These are phyloP conservation scores for Crioceris asparagi DNA, from an alignment of 2,888 invertebrate species.

Conservation along the genomic window DNA sequence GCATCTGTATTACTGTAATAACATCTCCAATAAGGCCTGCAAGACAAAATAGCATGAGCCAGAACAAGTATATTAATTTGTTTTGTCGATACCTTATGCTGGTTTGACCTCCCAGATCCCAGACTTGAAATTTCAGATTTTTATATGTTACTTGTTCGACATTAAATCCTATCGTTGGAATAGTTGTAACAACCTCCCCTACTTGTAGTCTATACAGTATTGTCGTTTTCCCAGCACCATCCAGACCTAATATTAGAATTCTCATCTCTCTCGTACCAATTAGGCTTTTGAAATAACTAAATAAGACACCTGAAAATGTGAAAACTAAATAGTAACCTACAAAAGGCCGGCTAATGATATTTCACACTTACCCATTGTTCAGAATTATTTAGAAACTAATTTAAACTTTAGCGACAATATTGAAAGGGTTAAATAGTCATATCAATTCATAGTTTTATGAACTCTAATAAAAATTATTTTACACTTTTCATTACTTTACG, in stretches of 20 bases:
- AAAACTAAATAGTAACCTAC: no score
- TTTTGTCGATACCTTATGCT: slow-evolving; percentile 89
- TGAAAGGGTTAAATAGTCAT: no score
- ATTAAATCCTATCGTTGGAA: slow-evolving; percentile 97
- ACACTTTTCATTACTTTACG: no score
- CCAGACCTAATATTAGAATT: slow-evolving; percentile 93
- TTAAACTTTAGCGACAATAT: no score
- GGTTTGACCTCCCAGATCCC: slow-evolving; percentile 98
- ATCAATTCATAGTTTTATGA: no score
- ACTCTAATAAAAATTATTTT: no score
- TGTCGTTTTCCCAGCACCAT: slow-evolving; percentile 99
- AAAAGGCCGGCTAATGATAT: no score
- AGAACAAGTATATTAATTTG: not conserved
- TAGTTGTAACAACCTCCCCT: slow-evolving; percentile 96
- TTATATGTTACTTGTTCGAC: slow-evolving; percentile 99
- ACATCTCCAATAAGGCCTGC: slow-evolving; percentile 98
- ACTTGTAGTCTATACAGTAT: slow-evolving; percentile 97
- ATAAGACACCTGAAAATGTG: slow-evolving; percentile 83
- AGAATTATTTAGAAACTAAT: no score
- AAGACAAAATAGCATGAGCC: slow-evolving; percentile 30
- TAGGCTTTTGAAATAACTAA: slow-evolving; percentile 93
- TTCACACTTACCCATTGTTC: no score
- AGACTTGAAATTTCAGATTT: slow-evolving; percentile 98
- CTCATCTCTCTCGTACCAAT: slow-evolving; percentile 96
- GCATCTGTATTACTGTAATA: slow-evolving; percentile 99